Percentiles rank a stretch among this genome's conserved stretches.
phyloP scores from a whole-genome alignment of 2,888 invertebrate species.

The Hypomecis atomaria region DNA sequence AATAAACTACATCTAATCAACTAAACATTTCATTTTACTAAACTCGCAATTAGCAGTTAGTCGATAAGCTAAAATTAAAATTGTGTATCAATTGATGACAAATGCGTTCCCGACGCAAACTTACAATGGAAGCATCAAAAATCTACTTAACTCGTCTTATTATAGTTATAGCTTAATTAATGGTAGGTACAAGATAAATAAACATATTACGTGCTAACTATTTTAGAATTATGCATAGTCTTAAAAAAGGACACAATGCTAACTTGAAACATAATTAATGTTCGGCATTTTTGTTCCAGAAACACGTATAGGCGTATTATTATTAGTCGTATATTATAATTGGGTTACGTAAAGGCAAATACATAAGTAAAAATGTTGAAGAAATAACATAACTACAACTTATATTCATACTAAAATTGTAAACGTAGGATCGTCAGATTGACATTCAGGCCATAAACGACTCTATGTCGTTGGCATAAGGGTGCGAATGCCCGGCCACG shows the following conservation, averaged over 20 bases:
- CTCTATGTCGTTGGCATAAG: constrained; percentile 3
- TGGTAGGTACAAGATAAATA: constrained; percentile 70
- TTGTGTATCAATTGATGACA: constrained; percentile 78
- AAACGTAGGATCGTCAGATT: not conserved
- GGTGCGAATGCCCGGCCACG: not conserved
- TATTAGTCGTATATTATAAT: constrained; percentile 47
- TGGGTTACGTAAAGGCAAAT: constrained; percentile 41
- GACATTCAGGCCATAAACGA: not conserved
- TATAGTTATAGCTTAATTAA: constrained; percentile 55
- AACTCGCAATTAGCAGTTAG: constrained; percentile 36
- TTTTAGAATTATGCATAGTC: constrained; percentile 74
- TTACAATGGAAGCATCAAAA: constrained; percentile 75
- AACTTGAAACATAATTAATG: constrained; percentile 20
- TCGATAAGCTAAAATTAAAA: constrained; percentile 66
- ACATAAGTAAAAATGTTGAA: constrained; percentile 7
- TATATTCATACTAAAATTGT: constrained; percentile 7
- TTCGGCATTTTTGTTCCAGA: constrained; percentile 50
- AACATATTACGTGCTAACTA: constrained; percentile 53
- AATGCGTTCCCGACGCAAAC: constrained; percentile 60
- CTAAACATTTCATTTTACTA: constrained; percentile 49
- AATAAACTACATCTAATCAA: constrained; percentile 68
- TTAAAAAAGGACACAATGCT: constrained; percentile 57
- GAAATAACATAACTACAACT: constrained; percentile 15
- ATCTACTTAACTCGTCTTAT: constrained; percentile 52
- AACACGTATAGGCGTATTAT: constrained; percentile 48